These are phyloP conservation scores for Astreopora myriophthalma DNA, from an alignment of 64 coral and sea anemone genomes.

Conservation along the genomic window DNA sequence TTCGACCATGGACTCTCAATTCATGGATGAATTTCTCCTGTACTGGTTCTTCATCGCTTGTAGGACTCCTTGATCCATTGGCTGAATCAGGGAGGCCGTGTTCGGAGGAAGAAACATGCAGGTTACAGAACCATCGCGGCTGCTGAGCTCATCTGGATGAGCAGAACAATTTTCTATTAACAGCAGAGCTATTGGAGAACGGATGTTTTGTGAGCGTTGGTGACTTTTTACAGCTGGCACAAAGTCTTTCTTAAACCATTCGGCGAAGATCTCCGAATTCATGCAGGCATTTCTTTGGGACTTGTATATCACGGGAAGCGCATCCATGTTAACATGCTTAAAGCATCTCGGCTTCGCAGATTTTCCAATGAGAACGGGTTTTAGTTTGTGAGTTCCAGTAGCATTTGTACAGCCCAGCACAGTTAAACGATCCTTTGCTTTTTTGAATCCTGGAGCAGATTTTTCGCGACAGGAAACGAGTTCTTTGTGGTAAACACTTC, in stretches of 20 bases:
- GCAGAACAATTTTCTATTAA: constrained; percentile 36
- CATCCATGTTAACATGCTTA: too few relatives aligned
- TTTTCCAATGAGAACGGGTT: constrained; percentile 26
- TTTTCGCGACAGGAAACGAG: constrained; percentile 41
- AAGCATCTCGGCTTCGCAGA: too few relatives aligned
- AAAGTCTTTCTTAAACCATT: constrained; percentile 56
- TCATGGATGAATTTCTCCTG: too few relatives aligned
- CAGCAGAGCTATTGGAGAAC: constrained; percentile 49
- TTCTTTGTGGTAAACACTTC: constrained; percentile 42
- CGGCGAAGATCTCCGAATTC: constrained; percentile 41
- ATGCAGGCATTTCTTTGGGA: constrained; percentile 50
- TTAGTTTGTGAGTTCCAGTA: constrained; percentile 44
- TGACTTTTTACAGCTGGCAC: constrained; percentile 33
- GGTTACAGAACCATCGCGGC: constrained; percentile 35
- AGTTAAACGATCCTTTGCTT: neutral
- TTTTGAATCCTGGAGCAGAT: neutral
- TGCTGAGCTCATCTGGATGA: constrained; percentile 49
- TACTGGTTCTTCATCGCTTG: neutral
- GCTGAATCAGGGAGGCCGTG: constrained; percentile 42
- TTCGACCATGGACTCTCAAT: too few relatives aligned
- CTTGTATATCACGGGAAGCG: neutral
- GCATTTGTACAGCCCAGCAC: neutral
- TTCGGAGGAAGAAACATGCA: constrained; percentile 59
- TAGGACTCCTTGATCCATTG: neutral
- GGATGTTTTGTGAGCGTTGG: neutral